phyloP scores from a whole-genome alignment of 2,113 vertebrate species.

The Gallinago media region DNA sequence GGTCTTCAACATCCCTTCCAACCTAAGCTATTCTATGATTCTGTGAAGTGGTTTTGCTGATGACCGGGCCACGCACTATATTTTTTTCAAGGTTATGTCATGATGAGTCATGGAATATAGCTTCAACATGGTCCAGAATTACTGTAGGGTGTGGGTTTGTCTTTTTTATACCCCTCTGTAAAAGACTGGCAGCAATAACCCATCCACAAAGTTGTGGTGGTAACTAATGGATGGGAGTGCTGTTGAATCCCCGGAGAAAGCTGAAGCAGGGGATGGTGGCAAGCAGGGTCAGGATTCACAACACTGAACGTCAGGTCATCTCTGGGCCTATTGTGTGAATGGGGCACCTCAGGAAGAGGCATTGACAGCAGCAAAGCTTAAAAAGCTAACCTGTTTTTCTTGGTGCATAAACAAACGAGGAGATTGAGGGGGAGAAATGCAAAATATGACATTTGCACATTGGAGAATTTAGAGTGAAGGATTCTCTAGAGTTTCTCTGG shows the following conservation, averaged over 20 bases:
- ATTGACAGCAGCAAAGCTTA: not conserved
- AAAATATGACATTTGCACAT: not conserved
- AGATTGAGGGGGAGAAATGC: not conserved
- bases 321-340: not conserved
- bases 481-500: not conserved
- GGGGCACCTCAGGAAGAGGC: not conserved
- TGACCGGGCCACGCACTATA: not conserved
- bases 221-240: not conserved
- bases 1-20: not conserved
- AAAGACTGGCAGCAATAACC: not conserved
- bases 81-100: not conserved
- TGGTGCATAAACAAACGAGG: not conserved
- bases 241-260: not conserved
- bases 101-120: not conserved
- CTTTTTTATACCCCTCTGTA: fast-evolving
- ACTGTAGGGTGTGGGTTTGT: too few relatives aligned
- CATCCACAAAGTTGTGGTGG: not conserved
- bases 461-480: not conserved
- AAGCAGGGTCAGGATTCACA: not conserved
- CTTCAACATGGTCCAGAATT: not conserved
- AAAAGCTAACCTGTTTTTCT: not conserved
- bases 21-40: not conserved
- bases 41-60: not conserved
- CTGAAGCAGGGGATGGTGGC: not conserved
- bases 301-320: not conserved